Evolutionary conservation across 2,113 vertebrate species (phyloP), one percentile per base, ranked within the genome.

Genomic region (Grallaria varia): DNA sequence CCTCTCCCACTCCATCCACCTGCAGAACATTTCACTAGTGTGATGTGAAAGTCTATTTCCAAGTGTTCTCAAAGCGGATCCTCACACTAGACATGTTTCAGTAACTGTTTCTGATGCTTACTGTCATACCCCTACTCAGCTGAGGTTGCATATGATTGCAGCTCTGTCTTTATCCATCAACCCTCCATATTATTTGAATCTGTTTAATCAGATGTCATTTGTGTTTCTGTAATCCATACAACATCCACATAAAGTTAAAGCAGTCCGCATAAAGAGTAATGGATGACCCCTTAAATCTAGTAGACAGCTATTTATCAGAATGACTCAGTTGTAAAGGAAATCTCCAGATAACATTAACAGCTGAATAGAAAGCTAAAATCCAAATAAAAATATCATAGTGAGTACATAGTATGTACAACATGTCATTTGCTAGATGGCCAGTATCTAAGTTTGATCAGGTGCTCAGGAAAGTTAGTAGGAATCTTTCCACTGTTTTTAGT

Each of bases 311-410:
- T 79, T 91, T 68, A 77, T 58, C n/a, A 37, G 45, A 27, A n/a
- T 23, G 58, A 93, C 56, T 82, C 44, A 75, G 4, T 67, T 56
- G 49, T 56, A 56, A 86, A 75, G 40, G 24, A 94, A 84, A 75
- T 40, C 25, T 85, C 28, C 31, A 79, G 58, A 58, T 39, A 84
- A 72, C 10, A 12, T 66, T 39, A 45, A 62, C 4, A 81, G 20
- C 28, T 75, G 23, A 82, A 68, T 12, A 91, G 35, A 77, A 87
- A 84, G 24, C 44, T 59, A 42, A 95, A 81, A 87, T 84, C 42
- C 16, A 89, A 89, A 52, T 59, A 68, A 62, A 62, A 63, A 30
- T 55, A 42, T 49, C 35, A n/a, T 37, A 52, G 9, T 66, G 23
- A 27, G 19, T 84, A 64, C 16, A 19, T 9, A 73, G 21, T 40